A percentile compares a stretch with the other conserved stretches of the same genome.
Evolutionary conservation across 2,888 invertebrate genomes (phyloP).

Genomic region (Ligdia adustata): DNA sequence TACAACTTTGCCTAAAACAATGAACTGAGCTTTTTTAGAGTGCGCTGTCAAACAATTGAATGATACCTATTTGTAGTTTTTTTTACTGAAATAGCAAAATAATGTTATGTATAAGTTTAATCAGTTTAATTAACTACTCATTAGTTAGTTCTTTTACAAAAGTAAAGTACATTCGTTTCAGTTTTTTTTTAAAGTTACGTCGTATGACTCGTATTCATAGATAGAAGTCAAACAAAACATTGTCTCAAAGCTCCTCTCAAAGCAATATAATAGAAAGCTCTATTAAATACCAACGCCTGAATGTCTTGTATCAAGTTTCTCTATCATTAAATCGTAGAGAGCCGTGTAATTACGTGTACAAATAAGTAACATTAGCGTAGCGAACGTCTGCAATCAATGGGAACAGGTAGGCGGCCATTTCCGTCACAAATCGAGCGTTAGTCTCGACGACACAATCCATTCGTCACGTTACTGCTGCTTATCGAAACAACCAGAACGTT

Average conservation of each 20-base stretch:
- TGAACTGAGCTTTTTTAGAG: too few species aligned
- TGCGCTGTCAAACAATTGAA: too few species aligned
- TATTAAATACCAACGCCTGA: neutral
- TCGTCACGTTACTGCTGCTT: slow-evolving; percentile 13
- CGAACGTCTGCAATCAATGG: slow-evolving; percentile 9
- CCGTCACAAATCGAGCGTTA: slow-evolving; percentile 14
- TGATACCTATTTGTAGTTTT: too few species aligned
- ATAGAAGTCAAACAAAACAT: too few species aligned
- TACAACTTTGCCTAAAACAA: too few species aligned
- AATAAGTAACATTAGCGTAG: slow-evolving; percentile 14
- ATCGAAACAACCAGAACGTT: slow-evolving; percentile 12
- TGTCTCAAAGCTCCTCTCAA: slow-evolving; percentile 6
- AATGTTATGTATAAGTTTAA: too few species aligned
- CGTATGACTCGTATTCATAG: too few species aligned
- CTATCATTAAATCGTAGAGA: slow-evolving; percentile 12
- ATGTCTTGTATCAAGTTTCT: slow-evolving; percentile 10
- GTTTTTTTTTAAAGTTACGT: too few species aligned
- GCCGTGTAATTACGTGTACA: slow-evolving; percentile 12
- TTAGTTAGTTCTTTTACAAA: too few species aligned
- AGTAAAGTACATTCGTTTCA: too few species aligned
- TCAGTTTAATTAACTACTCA: too few species aligned
- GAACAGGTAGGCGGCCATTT: slow-evolving; percentile 10
- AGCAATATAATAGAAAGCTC: slow-evolving; percentile 13
- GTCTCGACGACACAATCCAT: slow-evolving; percentile 18
- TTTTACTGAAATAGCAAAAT: too few species aligned